phyloP scores from a whole-genome alignment of 2,888 invertebrate species.

The Zygaena filipendulae region DNA sequence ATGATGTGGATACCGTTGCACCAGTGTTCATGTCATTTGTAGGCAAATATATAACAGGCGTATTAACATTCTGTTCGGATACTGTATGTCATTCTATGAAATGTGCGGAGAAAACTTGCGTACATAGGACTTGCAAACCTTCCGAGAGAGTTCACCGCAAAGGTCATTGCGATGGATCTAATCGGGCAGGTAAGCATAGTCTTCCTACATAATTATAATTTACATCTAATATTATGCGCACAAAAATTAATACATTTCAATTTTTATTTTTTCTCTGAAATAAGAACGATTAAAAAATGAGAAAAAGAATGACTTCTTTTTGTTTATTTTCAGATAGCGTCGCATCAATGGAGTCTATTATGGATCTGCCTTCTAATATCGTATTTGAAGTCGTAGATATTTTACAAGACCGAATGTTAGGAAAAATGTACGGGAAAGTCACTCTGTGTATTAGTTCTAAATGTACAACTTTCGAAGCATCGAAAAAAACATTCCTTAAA shows the following conservation, averaged over 20 bases:
- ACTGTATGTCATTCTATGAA: conserved; percentile 52
- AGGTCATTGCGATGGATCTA: conserved; percentile 48
- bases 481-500: conserved; percentile 43
- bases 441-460: conserved; percentile 48
- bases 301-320: not conserved
- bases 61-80: conserved; percentile 50
- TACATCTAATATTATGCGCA: conserved; percentile 1
- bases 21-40: conserved; percentile 51
- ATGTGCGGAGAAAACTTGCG: conserved; percentile 41
- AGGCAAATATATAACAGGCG: conserved; percentile 52
- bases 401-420: conserved; percentile 46
- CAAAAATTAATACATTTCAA: conserved; percentile 1
- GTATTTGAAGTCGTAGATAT: conserved; percentile 53
- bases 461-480: conserved; percentile 40
- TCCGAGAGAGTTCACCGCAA: conserved; percentile 38
- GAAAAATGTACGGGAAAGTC: conserved; percentile 48
- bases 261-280: conserved; percentile 5
- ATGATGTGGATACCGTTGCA: conserved; percentile 44
- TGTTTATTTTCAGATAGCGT: conserved; percentile 38
- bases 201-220: not conserved
- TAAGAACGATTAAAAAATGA: not conserved
- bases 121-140: conserved; percentile 42
- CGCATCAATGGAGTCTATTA: conserved; percentile 46
- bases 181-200: conserved; percentile 33
- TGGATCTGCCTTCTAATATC: conserved; percentile 52